These are phyloP conservation scores for Pachydiplax longipennis DNA, from an alignment of 2,888 invertebrate genomes.

Conservation along the genomic window DNA sequence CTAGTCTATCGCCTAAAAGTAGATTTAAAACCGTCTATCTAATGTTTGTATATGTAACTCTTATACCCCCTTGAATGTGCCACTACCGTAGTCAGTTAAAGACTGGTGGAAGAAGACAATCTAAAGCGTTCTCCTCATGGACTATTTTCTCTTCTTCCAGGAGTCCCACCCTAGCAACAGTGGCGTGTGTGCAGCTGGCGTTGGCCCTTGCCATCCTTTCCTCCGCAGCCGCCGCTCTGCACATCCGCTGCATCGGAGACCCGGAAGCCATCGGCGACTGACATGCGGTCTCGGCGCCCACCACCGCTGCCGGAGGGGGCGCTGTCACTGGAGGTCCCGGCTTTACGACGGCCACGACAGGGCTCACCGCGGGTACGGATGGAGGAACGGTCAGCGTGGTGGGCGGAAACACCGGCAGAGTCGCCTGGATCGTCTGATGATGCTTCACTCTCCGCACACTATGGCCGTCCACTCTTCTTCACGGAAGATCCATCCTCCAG, in stretches of 20 bases:
- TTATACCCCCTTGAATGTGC: too few species aligned
- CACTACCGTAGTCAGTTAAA: too few species aligned
- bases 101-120: too few species aligned
- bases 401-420: slow-evolving; percentile 61
- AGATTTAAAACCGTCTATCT: too few species aligned
- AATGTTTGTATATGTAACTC: too few species aligned
- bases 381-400: slow-evolving; percentile 45
- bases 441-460: background rate
- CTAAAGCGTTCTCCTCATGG: background rate
- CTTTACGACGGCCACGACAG: background rate
- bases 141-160: background rate
- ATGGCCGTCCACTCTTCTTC: background rate
- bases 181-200: slow-evolving; percentile 59
- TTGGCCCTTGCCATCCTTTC: slow-evolving; percentile 63
- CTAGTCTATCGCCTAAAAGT: too few species aligned
- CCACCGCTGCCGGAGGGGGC: slow-evolving; percentile 44
- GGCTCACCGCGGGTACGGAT: background rate
- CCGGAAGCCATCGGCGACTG: slow-evolving; percentile 58
- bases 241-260: slow-evolving; percentile 64
- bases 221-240: slow-evolving; percentile 64
- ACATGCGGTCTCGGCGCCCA: slow-evolving; percentile 58
- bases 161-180: background rate
- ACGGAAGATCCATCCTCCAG: background rate
- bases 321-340: slow-evolving; percentile 54
- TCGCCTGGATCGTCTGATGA: slow-evolving; percentile 69